Base-by-base conservation (phyloP, 2,113 vertebrate species). In the Pygathrix nemaeus region DNA sequence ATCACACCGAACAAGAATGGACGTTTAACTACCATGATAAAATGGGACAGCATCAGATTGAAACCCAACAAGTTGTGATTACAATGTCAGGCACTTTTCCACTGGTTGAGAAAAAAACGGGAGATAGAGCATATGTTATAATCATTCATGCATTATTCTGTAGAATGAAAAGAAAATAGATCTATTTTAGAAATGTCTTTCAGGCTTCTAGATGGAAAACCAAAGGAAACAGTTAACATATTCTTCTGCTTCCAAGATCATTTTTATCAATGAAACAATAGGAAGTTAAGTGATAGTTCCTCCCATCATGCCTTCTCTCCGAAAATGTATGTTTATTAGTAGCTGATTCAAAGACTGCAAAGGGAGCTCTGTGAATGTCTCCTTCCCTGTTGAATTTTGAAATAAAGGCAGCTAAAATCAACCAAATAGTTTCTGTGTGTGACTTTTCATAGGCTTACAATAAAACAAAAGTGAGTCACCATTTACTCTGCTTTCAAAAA, bases 1-100 rank as follows among this genome's bases (percentile, higher is more conserved):
- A 99, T 99, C 99, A 99, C 99, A 96, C 99, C 66, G 99, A 99
- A 99, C 99, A 99, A 99, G 99, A 99, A 99, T 98, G 98, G 99
- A 99, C 99, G 98, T 99, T 99, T 99, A 99, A 99, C 99, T 98
- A 98, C 98, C 98, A 97, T 98, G 99, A 99, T 99, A 99, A 99
- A 99, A 98, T 98, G 98, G 99, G 98, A 98, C 98, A 98, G 98
- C 98, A 99, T 99, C 99, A 99, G 99, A 99, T 99, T 99, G 99
- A 99, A 98, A 99, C 98, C 98, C 99, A 99, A 99, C 98, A 98
- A 99, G 99, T 99, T 99, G 99, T 99, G 99, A 99, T 99, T 99
- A 99, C 99, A 98, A 98, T 99, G 99, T 98, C 99, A 99, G 99
- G 98, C 99, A 99, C 99, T 99, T 98, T 98, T 99, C 99, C 98